Percentiles rank a stretch among this genome's conserved stretches.
Evolutionary conservation across 2,888 invertebrate genomes (phyloP).

Genomic region (Drosophila siamana): DNA sequence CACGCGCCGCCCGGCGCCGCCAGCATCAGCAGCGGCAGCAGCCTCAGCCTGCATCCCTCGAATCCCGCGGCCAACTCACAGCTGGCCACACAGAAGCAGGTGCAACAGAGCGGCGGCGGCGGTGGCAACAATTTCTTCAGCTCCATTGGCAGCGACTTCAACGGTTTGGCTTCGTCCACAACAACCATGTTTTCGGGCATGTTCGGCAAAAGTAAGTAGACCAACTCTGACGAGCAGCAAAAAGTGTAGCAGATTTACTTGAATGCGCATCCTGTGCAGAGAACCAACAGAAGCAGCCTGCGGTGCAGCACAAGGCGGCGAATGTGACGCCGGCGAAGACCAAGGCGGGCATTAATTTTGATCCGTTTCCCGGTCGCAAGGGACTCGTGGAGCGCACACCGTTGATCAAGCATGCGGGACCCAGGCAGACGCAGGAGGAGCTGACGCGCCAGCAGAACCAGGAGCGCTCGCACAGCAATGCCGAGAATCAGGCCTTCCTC

Average conservation of each 20-base stretch:
- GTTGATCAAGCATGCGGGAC: slow-evolving; percentile 92
- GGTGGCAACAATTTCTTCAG: slow-evolving; percentile 92
- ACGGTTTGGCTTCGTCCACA: slow-evolving; percentile 96
- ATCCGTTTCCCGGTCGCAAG: slow-evolving; percentile 92
- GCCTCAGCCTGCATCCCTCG: neutral
- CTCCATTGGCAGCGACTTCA: slow-evolving; percentile 96
- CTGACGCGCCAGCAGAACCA: slow-evolving; percentile 89
- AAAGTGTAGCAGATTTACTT: no score
- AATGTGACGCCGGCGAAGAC: slow-evolving; percentile 34
- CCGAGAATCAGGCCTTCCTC: slow-evolving; percentile 96
- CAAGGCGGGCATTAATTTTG: slow-evolving; percentile 88
- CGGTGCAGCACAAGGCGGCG: slow-evolving; percentile 58
- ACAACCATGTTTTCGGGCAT: slow-evolving; percentile 97
- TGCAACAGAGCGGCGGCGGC: slow-evolving; percentile 86
- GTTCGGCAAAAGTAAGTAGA: slow-evolving; percentile 91
- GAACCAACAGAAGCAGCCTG: slow-evolving; percentile 77
- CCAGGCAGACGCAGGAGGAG: slow-evolving; percentile 89
- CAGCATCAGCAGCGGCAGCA: neutral
- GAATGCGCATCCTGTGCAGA: slow-evolving; percentile 43
- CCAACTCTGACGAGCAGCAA: no score
- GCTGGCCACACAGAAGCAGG: slow-evolving; percentile 83
- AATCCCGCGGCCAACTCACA: slow-evolving; percentile 63
- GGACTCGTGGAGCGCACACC: slow-evolving; percentile 96
- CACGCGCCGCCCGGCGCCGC: slow-evolving; percentile 23
- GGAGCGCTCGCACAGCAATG: slow-evolving; percentile 91